A percentile compares a stretch with the other conserved stretches of the same genome.
Conservation (phyloP, 2,797 vertebrate species). For the Alfaro cultratus region DNA sequence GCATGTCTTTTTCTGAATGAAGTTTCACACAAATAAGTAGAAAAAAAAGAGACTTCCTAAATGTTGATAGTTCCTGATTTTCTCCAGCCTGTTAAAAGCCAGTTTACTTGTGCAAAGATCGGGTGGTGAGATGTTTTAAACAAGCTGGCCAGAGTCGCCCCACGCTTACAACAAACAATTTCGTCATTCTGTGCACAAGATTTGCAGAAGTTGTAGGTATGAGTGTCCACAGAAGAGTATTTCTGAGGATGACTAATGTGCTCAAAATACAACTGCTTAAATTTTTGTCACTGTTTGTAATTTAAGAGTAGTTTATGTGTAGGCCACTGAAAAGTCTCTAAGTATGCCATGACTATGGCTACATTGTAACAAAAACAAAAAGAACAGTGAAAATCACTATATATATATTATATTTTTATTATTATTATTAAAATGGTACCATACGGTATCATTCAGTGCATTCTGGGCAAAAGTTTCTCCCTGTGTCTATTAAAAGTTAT, state of each 20-base stretch:
- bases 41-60: background rate
- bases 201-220: background rate
- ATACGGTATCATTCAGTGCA: no score
- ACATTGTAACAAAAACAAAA: background rate
- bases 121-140: background rate
- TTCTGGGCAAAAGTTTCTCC: no score
- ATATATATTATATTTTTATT: no score
- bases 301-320: background rate
- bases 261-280: background rate
- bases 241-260: background rate
- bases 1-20: constrained; percentile 17
- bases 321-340: background rate
- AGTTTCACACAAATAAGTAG: background rate
- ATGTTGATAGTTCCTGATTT: background rate
- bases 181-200: background rate
- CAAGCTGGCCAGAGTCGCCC: background rate
- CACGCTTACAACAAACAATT: background rate
- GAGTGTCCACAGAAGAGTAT: background rate
- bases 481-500: no score
- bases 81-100: background rate
- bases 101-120: background rate
- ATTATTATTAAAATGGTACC: no score
- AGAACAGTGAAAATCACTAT: no score
- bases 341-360: background rate
- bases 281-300: background rate